phyloP scores from a whole-genome alignment of 2,888 invertebrate genomes.

The Anthrax anthrax region DNA sequence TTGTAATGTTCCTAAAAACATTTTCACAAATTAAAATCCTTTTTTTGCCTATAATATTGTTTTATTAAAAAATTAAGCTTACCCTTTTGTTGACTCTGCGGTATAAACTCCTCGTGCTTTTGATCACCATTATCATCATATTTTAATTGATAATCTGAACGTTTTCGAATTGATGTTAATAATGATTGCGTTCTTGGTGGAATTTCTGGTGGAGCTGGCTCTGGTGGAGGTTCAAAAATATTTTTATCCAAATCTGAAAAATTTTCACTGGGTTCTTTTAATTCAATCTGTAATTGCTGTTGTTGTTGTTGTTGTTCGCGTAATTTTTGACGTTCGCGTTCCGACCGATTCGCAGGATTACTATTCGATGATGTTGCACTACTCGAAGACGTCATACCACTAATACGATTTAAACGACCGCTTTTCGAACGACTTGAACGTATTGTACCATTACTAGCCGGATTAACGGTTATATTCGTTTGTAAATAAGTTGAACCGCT shows the following conservation, averaged over 20 bases:
- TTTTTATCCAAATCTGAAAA: conserved; percentile 36
- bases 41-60: too few relatives aligned
- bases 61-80: conserved; percentile 9
- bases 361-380: conserved; percentile 37
- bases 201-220: conserved; percentile 74
- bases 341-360: conserved; percentile 20
- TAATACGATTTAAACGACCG: conserved; percentile 29
- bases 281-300: conserved; percentile 1
- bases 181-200: conserved; percentile 75
- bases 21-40: too few relatives aligned
- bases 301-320: conserved; percentile 21
- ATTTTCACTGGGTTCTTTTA: conserved; percentile 4
- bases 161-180: conserved; percentile 37
- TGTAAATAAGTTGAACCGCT: conserved; percentile 1
- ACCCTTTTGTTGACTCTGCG: conserved; percentile 28
- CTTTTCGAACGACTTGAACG: conserved; percentile 28
- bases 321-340: conserved; percentile 21
- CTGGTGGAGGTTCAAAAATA: conserved; percentile 56
- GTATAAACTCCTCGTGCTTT: conserved; percentile 35
- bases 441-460: conserved; percentile 16
- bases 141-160: conserved; percentile 33
- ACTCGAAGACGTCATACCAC: conserved; percentile 43
- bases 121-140: conserved; percentile 34
- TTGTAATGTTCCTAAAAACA: too few relatives aligned
- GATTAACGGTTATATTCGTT: conserved; percentile 12